phyloP scores from a whole-genome alignment of 1,140 invertebrate species.

The Thaumetopoea pityocampa region DNA sequence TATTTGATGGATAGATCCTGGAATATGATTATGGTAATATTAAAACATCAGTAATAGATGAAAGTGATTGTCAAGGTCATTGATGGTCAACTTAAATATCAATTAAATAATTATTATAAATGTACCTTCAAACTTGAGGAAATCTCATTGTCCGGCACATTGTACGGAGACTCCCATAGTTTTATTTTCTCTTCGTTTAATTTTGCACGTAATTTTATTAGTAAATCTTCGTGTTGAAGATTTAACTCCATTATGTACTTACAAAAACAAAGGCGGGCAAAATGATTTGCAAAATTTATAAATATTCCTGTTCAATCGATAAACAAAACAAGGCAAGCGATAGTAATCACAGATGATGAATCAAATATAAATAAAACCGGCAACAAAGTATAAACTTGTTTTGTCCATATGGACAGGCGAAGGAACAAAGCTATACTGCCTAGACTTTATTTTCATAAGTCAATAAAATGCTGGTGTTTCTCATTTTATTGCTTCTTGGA shows the following conservation, averaged over 20 bases:
- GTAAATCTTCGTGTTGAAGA: conserved; percentile 77
- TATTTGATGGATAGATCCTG: conserved; percentile 79
- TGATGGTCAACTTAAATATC: conserved; percentile 1
- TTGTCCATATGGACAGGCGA: too few species aligned
- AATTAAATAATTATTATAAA: conserved; percentile 17
- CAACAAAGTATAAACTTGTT: too few species aligned
- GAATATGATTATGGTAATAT: conserved; percentile 22
- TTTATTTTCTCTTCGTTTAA: conserved; percentile 82
- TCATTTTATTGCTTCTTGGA: too few species aligned
- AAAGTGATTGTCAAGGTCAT: not conserved
- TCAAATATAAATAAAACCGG: too few species aligned
- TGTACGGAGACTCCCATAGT: conserved; percentile 84
- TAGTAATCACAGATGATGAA: too few species aligned
- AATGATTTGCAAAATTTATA: conserved; percentile 40
- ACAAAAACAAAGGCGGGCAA: not conserved
- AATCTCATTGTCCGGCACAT: conserved; percentile 53
- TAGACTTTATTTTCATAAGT: too few species aligned
- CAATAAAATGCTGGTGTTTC: too few species aligned
- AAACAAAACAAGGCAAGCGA: too few species aligned
- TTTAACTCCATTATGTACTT: conserved; percentile 42
- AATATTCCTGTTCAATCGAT: too few species aligned
- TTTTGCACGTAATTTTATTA: conserved; percentile 79
- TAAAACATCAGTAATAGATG: not conserved
- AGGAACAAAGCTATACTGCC: too few species aligned
- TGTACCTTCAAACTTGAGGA: conserved; percentile 53